Conservation (phyloP, 2,113 vertebrate genomes). For the Pyrgilauda ruficollis region DNA sequence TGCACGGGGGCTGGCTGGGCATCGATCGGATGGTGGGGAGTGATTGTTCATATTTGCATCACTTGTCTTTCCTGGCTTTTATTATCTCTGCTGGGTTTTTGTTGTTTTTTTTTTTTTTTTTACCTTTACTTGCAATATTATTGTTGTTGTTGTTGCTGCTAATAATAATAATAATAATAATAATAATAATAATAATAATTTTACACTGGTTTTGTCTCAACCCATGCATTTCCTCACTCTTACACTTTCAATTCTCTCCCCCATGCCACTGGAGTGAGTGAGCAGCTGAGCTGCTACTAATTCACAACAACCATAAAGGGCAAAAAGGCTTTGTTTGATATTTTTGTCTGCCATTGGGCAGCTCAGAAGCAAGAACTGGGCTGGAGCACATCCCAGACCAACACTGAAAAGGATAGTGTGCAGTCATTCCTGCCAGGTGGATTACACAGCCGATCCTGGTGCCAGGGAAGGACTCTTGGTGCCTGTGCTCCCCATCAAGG, state of each 20-base stretch:
- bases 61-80: background rate
- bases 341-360: background rate
- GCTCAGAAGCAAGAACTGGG: background rate
- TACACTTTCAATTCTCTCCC: background rate
- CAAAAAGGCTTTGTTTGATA: background rate
- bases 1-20: background rate
- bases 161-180: background rate
- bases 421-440: background rate
- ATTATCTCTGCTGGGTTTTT: background rate
- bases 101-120: background rate
- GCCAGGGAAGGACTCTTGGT: background rate
- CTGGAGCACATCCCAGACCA: background rate
- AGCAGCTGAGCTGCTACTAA: background rate
- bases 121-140: background rate
- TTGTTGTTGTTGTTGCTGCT: background rate
- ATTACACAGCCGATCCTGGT: background rate
- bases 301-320: background rate
- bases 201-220: background rate
- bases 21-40: accelerated
- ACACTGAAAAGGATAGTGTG: background rate
- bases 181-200: background rate
- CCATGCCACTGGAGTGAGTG: background rate
- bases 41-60: background rate
- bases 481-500: background rate
- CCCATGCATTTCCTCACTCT: background rate